A percentile compares a stretch with the other conserved stretches of the same genome.
phyloP scores from a whole-genome alignment of 2,113 vertebrate species.

The Girardinichthys multiradiatus region DNA sequence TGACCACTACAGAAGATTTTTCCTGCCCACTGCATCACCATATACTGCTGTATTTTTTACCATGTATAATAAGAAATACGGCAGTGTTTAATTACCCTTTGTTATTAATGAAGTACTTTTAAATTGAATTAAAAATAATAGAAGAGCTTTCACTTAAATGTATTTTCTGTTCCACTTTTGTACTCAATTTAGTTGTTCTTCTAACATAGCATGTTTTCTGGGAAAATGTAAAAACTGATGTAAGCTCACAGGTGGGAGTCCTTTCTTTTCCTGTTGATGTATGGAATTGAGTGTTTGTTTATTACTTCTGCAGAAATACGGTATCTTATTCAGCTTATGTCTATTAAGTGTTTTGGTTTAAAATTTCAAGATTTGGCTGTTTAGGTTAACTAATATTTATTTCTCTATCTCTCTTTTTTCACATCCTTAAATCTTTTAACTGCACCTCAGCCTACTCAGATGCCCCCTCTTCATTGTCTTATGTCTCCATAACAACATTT shows the following conservation, averaged over 20 bases:
- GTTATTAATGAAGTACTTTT: not conserved
- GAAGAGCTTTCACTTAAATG: too few relatives aligned
- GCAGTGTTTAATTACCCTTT: not conserved
- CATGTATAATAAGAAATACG: not conserved
- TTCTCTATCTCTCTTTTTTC: not conserved
- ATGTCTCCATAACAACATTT: constrained; percentile 45
- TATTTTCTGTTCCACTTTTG: not conserved
- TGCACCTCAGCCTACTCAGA: constrained; percentile 2
- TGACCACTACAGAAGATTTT: not conserved
- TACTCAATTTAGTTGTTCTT: too few relatives aligned
- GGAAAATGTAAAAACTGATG: too few relatives aligned
- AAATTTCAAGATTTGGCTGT: not conserved
- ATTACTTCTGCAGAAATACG: too few relatives aligned
- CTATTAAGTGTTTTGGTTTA: not conserved
- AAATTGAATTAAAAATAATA: too few relatives aligned
- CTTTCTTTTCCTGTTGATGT: too few relatives aligned
- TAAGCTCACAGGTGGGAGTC: too few relatives aligned
- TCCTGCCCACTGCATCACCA: too few relatives aligned
- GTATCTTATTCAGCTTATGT: not conserved
- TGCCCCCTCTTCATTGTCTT: constrained; percentile 16
- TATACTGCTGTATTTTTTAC: not conserved
- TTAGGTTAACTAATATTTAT: not conserved
- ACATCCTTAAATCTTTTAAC: not conserved
- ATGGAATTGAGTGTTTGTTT: too few relatives aligned
- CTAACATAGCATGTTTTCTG: too few relatives aligned